Base-by-base conservation (phyloP, 2,888 invertebrate species). In the Eupeodes luniger region DNA sequence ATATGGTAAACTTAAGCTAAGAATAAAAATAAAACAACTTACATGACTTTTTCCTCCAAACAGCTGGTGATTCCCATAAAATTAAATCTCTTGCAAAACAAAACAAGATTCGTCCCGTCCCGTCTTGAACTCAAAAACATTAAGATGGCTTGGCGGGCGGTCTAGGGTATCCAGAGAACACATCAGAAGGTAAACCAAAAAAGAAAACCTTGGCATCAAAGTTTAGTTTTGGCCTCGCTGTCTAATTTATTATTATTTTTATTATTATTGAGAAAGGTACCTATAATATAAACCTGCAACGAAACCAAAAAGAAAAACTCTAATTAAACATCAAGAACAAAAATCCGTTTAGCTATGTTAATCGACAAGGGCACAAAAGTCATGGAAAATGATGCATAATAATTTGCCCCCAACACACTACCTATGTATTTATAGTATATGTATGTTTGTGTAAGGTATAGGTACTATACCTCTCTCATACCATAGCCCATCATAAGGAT, bases 301-400 rank as follows among this genome's bases (percentile, higher is more conserved):
- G 16, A 44, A 19, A 2, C 11, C 4, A 19, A 34, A 36, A 11
- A 40, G 40, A 62, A 62, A 40, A 40, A 40, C 40, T 4, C 7
- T 2, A 55, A 16, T 12, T 16, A 55, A 19, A 19, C 16, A 55
- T 27, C 16, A 19, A 55, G 19, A 85, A 70, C 44, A 27, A 62
- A 49, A 51, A 76, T 76, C 62, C 81, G 64, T 72, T 76, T n/a
- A 40, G 40, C 40, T 40, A 66, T 72, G 57, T 70, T 85, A 81
- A 85, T 85, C 85, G 85, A 59, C 76, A 61, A 59, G 66, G 81
- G 61, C 64, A 70, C 64, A 70, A 72, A 64, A 74, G 61, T 34
- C 36, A 49, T 36, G 19, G 19, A 81, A 85, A 49, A 79, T 69
- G 67, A 78, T 62, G 67, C 62, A 11, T 51, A 74, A 74, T 55